These are phyloP conservation scores for Zapornia atra DNA, from an alignment of 2,113 vertebrate genomes.

Conservation along the genomic window DNA sequence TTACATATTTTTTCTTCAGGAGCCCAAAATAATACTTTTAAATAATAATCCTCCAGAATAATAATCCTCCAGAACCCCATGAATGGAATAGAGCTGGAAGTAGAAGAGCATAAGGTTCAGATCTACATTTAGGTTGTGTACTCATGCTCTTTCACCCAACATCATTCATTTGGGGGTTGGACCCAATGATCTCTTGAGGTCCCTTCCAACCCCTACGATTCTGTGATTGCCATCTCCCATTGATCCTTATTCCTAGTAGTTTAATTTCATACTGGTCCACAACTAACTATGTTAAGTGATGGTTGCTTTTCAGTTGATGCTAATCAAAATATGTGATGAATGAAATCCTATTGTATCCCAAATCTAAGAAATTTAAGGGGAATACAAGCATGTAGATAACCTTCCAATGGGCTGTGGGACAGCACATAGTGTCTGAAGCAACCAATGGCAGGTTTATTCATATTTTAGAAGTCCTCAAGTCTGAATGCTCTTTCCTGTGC, in stretches of 20 bases:
- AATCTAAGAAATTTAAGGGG: not conserved
- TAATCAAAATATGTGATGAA: not conserved
- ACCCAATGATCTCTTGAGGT: too few relatives aligned
- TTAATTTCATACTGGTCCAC: not conserved
- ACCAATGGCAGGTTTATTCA: not conserved
- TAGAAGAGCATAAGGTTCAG: not conserved
- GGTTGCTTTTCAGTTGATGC: not conserved
- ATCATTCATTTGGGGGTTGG: not conserved
- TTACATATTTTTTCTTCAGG: not conserved
- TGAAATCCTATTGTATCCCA: not conserved
- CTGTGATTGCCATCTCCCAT: not conserved
- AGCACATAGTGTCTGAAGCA: not conserved
- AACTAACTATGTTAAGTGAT: accelerated
- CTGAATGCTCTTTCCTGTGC: not conserved
- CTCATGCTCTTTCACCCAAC: not conserved
- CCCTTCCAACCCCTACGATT: too few relatives aligned
- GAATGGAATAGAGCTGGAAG: not conserved
- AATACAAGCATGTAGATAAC: not conserved
- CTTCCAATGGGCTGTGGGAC: accelerated
- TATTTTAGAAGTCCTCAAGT: accelerated
- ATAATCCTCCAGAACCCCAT: not conserved
- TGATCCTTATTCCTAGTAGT: not conserved
- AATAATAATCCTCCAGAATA: not conserved
- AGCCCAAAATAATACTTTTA: not conserved
- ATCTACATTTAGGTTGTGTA: not conserved